These are phyloP conservation scores for Esox niger DNA, from an alignment of 2,113 vertebrate species.

Conservation along the genomic window DNA sequence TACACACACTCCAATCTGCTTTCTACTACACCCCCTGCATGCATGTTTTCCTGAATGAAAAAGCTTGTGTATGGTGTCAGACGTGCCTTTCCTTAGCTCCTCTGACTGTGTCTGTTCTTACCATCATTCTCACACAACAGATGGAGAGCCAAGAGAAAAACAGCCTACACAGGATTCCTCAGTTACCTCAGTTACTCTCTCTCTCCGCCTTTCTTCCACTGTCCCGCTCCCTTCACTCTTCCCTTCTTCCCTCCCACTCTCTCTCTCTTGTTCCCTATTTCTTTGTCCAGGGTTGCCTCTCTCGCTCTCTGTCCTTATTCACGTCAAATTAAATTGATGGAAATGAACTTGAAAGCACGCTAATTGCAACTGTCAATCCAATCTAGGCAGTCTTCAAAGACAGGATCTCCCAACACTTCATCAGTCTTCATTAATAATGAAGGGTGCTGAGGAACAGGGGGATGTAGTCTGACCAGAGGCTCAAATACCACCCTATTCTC, in stretches of 20 bases:
- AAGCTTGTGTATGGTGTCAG: background rate
- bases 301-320: slow-evolving; percentile 66
- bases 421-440: slow-evolving; percentile 82
- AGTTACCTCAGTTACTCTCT: background rate
- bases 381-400: slow-evolving; percentile 70
- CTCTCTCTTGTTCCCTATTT: slow-evolving; percentile 7
- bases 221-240: slow-evolving; percentile 16
- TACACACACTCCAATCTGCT: slow-evolving; percentile 30
- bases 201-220: slow-evolving; percentile 27
- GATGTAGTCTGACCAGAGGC: background rate
- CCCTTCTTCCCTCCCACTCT: slow-evolving; percentile 17
- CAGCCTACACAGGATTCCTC: slow-evolving; percentile 5
- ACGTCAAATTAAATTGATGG: slow-evolving; percentile 79
- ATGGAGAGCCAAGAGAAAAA: background rate
- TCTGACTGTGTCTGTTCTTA: background rate
- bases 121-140: background rate
- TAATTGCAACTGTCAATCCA: slow-evolving; percentile 82
- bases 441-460: slow-evolving; percentile 57
- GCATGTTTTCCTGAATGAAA: slow-evolving; percentile 33
- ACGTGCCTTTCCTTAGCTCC: background rate
- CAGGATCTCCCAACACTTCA: slow-evolving; percentile 73
- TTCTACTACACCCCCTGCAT: slow-evolving; percentile 28
- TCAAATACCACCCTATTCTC: background rate
- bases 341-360: slow-evolving; percentile 76
- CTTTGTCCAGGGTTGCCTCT: background rate